Percentiles rank a stretch among this genome's conserved stretches.
These are phyloP conservation scores for Eurois occulta DNA, from an alignment of 2,888 invertebrate species.

Conservation along the genomic window DNA sequence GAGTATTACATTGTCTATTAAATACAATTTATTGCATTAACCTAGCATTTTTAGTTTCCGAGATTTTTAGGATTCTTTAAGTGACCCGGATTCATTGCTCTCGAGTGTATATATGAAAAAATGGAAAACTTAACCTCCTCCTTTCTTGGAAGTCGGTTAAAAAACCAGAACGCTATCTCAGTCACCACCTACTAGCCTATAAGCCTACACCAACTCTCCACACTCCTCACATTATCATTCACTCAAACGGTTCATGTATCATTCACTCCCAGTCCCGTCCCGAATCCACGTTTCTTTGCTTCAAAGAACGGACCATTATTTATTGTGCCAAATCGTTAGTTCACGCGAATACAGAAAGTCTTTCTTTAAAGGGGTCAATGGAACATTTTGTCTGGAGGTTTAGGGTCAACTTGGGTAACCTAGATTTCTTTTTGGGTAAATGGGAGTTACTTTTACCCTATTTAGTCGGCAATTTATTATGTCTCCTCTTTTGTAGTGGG, in stretches of 20 bases:
- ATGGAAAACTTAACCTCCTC: no score
- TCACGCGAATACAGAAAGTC: conserved; percentile 32
- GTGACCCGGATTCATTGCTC: no score
- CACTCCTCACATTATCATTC: conserved; percentile 30
- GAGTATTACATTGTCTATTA: no score
- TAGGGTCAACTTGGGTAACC: conserved; percentile 45
- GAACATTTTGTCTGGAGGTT: conserved; percentile 48
- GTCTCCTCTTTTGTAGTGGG: conserved; percentile 7
- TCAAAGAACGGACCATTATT: conserved; percentile 55
- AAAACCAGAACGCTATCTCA: not conserved
- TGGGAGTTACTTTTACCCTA: conserved; percentile 28
- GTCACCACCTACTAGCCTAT: not conserved
- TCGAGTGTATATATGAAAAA: no score
- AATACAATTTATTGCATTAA: no score
- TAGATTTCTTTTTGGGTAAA: conserved; percentile 51
- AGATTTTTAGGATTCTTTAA: no score
- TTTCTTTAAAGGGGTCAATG: conserved; percentile 58
- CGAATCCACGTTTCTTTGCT: conserved; percentile 41
- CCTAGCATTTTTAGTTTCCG: no score
- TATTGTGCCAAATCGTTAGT: conserved; percentile 59
- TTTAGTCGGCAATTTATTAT: conserved; percentile 37
- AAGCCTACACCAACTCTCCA: not conserved
- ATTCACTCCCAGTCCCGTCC: conserved; percentile 40
- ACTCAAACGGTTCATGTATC: conserved; percentile 38
- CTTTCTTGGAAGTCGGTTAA: no score